Percentiles rank a stretch among this genome's conserved stretches.
phyloP scores from a whole-genome alignment of 2,113 vertebrate species.

The Pampusana beccarii region DNA sequence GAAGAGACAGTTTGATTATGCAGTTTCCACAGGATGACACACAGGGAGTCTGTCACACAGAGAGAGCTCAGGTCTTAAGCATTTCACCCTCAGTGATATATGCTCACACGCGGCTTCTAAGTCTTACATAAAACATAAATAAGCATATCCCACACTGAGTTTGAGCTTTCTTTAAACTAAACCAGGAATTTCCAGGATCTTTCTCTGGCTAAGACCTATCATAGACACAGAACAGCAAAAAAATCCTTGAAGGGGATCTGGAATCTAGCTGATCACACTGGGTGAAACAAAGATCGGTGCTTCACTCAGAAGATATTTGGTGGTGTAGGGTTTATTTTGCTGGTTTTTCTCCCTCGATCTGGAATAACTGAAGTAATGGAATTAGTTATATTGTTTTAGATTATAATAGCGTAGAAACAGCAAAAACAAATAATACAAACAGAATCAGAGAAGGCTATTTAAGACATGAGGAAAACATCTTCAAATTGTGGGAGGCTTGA shows the following conservation, averaged over 20 bases:
- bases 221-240: neutral
- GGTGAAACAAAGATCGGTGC: neutral
- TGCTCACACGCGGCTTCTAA: neutral
- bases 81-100: neutral
- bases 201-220: neutral
- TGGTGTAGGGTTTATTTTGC: accelerated
- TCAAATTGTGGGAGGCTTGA: neutral
- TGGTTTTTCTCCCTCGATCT: accelerated
- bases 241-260: neutral
- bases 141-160: neutral
- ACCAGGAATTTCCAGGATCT: neutral
- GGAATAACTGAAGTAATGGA: neutral
- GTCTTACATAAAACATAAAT: neutral
- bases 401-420: neutral
- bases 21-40: neutral
- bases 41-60: neutral
- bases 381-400: neutral
- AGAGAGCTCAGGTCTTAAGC: neutral
- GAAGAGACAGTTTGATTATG: neutral
- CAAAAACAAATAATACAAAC: neutral
- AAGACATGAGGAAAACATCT: neutral
- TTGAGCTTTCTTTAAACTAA: neutral
- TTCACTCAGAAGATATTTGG: neutral
- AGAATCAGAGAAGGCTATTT: neutral
- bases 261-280: neutral